These are phyloP conservation scores for Drosophila niveifrons DNA, from an alignment of 2,888 invertebrate species.

Conservation along the genomic window DNA sequence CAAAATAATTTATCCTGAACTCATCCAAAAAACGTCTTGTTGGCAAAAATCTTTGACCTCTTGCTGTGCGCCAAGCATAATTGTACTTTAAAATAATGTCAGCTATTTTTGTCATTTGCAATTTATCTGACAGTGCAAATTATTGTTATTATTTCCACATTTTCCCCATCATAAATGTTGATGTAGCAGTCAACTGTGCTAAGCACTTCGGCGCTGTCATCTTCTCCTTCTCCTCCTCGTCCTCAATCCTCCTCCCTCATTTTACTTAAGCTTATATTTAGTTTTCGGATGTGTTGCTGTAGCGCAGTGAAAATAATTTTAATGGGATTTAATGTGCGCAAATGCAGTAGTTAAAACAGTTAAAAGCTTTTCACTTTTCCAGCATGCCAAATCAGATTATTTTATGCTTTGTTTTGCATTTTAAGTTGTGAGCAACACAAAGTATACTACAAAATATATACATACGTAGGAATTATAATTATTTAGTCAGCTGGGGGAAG, in stretches of 20 bases:
- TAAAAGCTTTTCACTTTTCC: slow-evolving; percentile 70
- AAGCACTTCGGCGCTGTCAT: slow-evolving; percentile 15
- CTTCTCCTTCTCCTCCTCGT: neutral
- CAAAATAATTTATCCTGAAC: neutral
- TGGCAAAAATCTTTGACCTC: neutral
- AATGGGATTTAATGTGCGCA: slow-evolving; percentile 79
- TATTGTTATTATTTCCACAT: slow-evolving; percentile 63
- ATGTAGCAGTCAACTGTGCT: slow-evolving; percentile 37
- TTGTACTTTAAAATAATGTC: slow-evolving; percentile 39
- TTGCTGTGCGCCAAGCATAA: neutral
- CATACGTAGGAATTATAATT: slow-evolving; percentile 54
- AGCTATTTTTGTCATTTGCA: slow-evolving; percentile 65
- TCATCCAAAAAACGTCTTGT: neutral
- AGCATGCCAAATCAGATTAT: slow-evolving; percentile 70
- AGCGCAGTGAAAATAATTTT: slow-evolving; percentile 76
- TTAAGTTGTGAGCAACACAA: slow-evolving; percentile 22
- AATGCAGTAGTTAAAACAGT: slow-evolving; percentile 77
- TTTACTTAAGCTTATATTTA: slow-evolving; percentile 41
- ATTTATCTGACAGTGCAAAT: slow-evolving; percentile 69
- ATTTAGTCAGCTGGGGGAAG: slow-evolving; percentile 65
- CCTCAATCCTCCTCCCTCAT: neutral
- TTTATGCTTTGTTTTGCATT: slow-evolving; percentile 76
- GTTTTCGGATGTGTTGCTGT: slow-evolving; percentile 38
- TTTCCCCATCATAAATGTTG: slow-evolving; percentile 53
- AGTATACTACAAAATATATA: neutral